phyloP scores from a whole-genome alignment of 2,797 vertebrate species.

The Garrulus glandarius region DNA sequence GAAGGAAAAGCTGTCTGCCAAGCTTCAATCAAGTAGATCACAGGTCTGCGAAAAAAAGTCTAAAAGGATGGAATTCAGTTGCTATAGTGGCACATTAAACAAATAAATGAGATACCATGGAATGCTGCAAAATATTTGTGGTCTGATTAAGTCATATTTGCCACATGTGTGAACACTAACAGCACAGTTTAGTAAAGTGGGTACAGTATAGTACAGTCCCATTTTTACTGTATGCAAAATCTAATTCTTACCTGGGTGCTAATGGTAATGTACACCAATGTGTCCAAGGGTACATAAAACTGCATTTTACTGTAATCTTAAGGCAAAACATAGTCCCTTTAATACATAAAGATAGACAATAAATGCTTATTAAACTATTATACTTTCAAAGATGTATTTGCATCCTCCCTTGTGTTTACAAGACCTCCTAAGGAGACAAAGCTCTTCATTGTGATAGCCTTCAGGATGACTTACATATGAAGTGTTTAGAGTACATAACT shows the following conservation, averaged over 20 bases:
- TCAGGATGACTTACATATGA: not conserved
- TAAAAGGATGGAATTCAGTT: constrained; percentile 79
- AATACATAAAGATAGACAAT: not conserved
- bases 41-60: constrained; percentile 70
- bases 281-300: not conserved
- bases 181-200: constrained; percentile 61
- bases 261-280: not conserved
- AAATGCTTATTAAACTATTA: not conserved
- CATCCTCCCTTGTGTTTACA: not conserved
- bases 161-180: constrained; percentile 75
- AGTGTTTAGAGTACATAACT: not conserved
- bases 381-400: not conserved
- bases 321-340: not conserved
- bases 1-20: constrained; percentile 68
- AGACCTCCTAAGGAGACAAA: not conserved
- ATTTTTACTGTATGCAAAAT: not conserved
- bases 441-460: not conserved
- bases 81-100: constrained; percentile 83
- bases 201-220: not conserved
- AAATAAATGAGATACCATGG: constrained; percentile 90
- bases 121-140: constrained; percentile 90
- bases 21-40: constrained; percentile 73
- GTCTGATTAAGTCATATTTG: constrained; percentile 80
- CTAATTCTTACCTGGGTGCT: not conserved
- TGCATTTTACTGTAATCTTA: not conserved